A percentile compares a stretch with the other conserved stretches of the same genome.
Conservation (phyloP, 2,113 vertebrate genomes). For the Oryzias celebensis region DNA sequence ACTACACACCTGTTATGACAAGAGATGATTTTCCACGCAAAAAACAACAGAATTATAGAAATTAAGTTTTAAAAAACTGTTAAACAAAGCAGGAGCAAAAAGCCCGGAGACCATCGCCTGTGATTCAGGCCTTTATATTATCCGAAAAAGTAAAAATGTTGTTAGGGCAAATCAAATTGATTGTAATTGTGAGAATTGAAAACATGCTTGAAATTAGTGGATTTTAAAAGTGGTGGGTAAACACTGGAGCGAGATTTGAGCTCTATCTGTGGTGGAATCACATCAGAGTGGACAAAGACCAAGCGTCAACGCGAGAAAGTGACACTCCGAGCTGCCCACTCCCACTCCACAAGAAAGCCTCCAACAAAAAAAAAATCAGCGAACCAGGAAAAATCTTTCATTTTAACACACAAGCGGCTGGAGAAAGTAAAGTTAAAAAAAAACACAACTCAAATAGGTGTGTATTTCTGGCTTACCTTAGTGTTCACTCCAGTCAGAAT, state of each 20-base stretch:
- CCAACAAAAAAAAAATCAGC: not conserved
- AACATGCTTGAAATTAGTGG: too few relatives aligned
- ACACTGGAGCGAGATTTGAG: not conserved
- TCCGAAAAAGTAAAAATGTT: too few relatives aligned
- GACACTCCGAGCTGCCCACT: conserved; percentile 6
- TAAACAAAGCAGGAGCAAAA: too few relatives aligned
- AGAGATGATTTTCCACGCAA: too few relatives aligned
- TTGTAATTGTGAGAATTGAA: too few relatives aligned
- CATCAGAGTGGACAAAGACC: conserved; percentile 69
- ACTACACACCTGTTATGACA: not conserved
- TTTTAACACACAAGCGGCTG: too few relatives aligned
- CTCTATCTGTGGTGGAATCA: conserved; percentile 8
- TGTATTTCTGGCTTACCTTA: conserved; percentile 64
- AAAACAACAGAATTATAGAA: too few relatives aligned
- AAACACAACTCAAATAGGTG: conserved; percentile 47
- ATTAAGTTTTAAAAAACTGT: too few relatives aligned
- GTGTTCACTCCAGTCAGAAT: conserved; percentile 70
- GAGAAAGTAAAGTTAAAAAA: conserved; percentile 4
- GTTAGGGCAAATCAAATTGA: too few relatives aligned
- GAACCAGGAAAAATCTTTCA: not conserved
- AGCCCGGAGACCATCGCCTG: too few relatives aligned
- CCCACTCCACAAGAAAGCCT: accelerated
- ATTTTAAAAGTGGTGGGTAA: too few relatives aligned
- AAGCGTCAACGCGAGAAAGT: conserved; percentile 51
- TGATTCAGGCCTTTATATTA: too few relatives aligned